Base-by-base conservation (phyloP, 2,888 invertebrate genomes). In the Zygothrica quintamaculata region DNA sequence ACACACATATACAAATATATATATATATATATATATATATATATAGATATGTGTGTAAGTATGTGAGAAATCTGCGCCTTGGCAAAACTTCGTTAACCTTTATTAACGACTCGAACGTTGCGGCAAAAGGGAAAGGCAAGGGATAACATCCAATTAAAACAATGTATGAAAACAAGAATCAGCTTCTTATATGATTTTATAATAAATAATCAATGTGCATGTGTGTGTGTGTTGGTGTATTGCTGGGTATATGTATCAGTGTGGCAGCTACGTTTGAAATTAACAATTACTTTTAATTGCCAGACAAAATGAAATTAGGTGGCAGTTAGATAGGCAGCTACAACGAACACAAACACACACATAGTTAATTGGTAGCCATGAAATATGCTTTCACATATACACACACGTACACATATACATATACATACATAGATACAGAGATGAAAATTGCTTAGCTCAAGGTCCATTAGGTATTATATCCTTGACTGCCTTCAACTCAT, bases 71-170 rank as follows among this genome's bases (percentile, higher is more conserved):
- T 82, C 82, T 81, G 79, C 72, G 77, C 79, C 56, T 53, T 59
- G 70, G 66, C 65, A 69, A 64, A 84, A 81, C 81, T 84, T 84
- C 64, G 75, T 81, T 79, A 82, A 85, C 82, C 85, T 82, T 84
- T 82, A 82, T 84, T 82, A 82, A 82, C 81, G 77, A 58, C 71
- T 50, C 40, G 40, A 43, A 33, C 34, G 12, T 50, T 12, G 31
- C 18, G n/a, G 31, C 2, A 31, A 8, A 33, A 3, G 12, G 39
- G 16, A 3, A 8, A 25, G 3, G 12, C 8, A 12, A 31, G 47
- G 22, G 53, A 42, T 25, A 46, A 59, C 68, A 68, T 79, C 79
- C 84, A 84, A 82, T 82, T 82, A 84, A 82, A 82, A 58, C 64
- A 65, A 44, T 42, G 40, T 25, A 48, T 11, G 25, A 52, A 36